phyloP scores from a whole-genome alignment of 2,888 invertebrate species.

The Macrosoma leucophasiata region DNA sequence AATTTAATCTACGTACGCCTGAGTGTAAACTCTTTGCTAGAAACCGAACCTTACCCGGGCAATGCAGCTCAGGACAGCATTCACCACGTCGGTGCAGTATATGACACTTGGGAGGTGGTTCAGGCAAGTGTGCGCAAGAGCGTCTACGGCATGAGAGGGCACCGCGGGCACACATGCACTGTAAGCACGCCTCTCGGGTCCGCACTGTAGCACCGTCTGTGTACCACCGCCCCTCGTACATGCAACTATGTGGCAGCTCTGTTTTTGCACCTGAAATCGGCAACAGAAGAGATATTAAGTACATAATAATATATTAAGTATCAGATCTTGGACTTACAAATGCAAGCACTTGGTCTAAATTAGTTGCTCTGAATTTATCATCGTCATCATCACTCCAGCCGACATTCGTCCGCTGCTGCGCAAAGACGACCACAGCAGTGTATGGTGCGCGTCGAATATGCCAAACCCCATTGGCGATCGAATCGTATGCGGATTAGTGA shows the following conservation, averaged over 20 bases:
- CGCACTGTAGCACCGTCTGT: conserved; percentile 79
- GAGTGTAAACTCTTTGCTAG: too few relatives aligned
- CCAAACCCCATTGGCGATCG: too few relatives aligned
- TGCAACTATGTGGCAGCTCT: conserved; percentile 72
- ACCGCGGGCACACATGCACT: conserved; percentile 83
- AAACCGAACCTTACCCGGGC: conserved; percentile 82
- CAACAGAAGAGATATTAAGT: too few relatives aligned
- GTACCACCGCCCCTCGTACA: conserved; percentile 82
- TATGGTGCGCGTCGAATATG: too few relatives aligned
- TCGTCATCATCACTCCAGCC: too few relatives aligned
- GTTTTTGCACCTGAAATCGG: conserved; percentile 19
- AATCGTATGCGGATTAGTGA: too few relatives aligned
- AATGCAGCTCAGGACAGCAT: conserved; percentile 87
- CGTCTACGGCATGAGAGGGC: conserved; percentile 85
- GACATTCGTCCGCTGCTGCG: too few relatives aligned
- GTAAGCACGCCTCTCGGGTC: conserved; percentile 85
- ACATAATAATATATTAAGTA: not conserved
- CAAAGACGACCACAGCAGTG: too few relatives aligned
- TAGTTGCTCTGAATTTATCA: too few relatives aligned
- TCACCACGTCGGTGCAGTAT: conserved; percentile 79
- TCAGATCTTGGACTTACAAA: too few relatives aligned
- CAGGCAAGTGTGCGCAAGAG: conserved; percentile 84
- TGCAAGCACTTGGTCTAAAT: too few relatives aligned
- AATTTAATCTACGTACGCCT: too few relatives aligned
- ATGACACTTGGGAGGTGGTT: conserved; percentile 83